Conservation (phyloP, 2,888 invertebrate genomes). For the Thecophora atra region DNA sequence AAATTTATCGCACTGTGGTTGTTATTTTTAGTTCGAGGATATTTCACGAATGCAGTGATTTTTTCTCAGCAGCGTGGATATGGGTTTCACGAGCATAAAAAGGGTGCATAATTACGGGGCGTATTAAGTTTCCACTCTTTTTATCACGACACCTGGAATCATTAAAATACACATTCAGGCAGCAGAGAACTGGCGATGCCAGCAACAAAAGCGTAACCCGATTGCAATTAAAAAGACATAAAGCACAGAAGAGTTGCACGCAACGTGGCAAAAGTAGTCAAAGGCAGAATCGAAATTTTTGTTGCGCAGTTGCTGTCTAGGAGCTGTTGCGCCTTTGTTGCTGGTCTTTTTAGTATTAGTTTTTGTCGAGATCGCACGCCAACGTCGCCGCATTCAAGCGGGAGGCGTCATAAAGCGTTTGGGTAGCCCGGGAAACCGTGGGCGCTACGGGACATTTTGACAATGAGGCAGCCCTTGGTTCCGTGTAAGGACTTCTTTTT, state of each 20-base stretch:
- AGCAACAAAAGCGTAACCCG: background rate
- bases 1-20: too few relatives aligned
- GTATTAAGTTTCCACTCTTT: background rate
- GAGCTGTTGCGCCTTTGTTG: slow-evolving; percentile 3
- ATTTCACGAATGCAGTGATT: too few relatives aligned
- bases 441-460: background rate
- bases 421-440: background rate
- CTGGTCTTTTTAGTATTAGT: background rate
- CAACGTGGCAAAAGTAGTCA: slow-evolving; percentile 28
- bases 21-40: too few relatives aligned
- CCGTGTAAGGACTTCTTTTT: background rate
- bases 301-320: slow-evolving; percentile 23
- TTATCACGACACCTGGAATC: slow-evolving; percentile 12
- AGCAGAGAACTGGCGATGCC: background rate
- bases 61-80: too few relatives aligned
- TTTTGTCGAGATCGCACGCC: background rate
- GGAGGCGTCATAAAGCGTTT: background rate
- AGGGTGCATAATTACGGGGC: slow-evolving; percentile 16
- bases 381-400: slow-evolving; percentile 11
- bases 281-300: background rate
- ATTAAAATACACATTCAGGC: background rate
- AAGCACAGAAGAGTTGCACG: slow-evolving; percentile 27
- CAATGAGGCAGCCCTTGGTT: too few relatives aligned
- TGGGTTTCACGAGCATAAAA: too few relatives aligned
- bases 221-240: slow-evolving; percentile 33